A percentile compares a stretch with the other conserved stretches of the same genome.
Evolutionary conservation across 1,140 invertebrate species (phyloP).

Genomic region (Sarcophaga bullata): DNA sequence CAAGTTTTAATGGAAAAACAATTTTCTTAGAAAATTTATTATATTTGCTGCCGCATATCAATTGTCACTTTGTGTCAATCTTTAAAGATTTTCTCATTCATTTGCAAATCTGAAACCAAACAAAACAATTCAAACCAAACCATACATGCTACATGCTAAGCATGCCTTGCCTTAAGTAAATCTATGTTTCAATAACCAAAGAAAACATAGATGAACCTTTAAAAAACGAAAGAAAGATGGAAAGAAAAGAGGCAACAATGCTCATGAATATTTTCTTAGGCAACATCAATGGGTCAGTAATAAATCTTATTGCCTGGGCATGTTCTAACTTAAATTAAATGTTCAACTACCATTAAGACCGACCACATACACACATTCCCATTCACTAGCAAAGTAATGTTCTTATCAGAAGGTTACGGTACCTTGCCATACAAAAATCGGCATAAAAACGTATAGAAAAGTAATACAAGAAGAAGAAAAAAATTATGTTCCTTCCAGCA

Average conservation of each 20-base stretch:
- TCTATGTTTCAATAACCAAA: no score
- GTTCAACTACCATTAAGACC: background rate
- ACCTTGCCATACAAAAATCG: background rate
- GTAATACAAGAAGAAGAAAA: background rate
- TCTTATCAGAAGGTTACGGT: constrained; percentile 5
- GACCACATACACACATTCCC: background rate
- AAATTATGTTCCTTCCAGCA: background rate
- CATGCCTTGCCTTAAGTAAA: background rate
- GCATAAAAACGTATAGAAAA: background rate
- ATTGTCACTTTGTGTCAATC: background rate
- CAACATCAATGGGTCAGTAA: constrained; percentile 13
- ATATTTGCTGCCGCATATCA: background rate
- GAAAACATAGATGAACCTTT: no score
- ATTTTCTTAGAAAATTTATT: background rate
- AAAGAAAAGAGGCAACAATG: background rate
- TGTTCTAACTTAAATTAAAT: constrained; percentile 2
- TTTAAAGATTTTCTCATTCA: constrained; percentile 13
- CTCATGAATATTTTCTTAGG: background rate
- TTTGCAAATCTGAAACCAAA: background rate
- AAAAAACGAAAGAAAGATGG: background rate
- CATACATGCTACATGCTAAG: background rate
- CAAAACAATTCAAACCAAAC: background rate
- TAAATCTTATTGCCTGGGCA: constrained; percentile 6
- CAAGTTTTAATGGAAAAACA: background rate
- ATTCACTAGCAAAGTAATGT: background rate